A percentile compares a stretch with the other conserved stretches of the same genome.
These are phyloP conservation scores for Rugalucina vietnamica DNA, from an alignment of 2,888 invertebrate species.

Conservation along the genomic window DNA sequence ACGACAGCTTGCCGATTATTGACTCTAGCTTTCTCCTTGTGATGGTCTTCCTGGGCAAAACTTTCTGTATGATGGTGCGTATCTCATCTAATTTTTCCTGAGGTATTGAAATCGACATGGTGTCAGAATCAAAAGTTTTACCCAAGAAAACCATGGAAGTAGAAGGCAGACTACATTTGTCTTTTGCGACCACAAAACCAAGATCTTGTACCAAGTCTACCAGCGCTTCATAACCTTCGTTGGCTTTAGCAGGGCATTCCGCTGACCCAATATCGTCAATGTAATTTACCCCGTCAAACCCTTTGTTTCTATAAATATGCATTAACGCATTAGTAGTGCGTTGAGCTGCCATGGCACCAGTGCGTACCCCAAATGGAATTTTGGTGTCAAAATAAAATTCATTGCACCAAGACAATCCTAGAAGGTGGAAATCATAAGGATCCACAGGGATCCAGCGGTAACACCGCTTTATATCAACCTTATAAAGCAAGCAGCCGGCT, in stretches of 20 bases:
- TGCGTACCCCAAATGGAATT: slow-evolving; percentile 14
- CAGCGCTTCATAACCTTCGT: not conserved
- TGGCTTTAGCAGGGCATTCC: not conserved
- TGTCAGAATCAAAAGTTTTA: slow-evolving; percentile 4
- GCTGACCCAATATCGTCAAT: not conserved
- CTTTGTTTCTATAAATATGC: not conserved
- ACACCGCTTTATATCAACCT: not conserved
- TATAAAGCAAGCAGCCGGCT: not conserved
- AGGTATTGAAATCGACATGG: slow-evolving; percentile 15
- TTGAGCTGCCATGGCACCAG: slow-evolving; percentile 13
- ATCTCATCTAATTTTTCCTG: not conserved
- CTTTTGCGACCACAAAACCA: not conserved
- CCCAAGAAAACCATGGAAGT: slow-evolving; percentile 15
- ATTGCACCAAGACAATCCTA: not conserved
- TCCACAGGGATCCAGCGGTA: too few species aligned
- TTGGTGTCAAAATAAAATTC: not conserved
- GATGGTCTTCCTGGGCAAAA: slow-evolving; percentile 1
- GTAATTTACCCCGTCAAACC: too few species aligned
- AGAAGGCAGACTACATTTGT: not conserved
- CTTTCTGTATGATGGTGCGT: not conserved
- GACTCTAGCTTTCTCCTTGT: slow-evolving; percentile 18
- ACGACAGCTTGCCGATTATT: slow-evolving; percentile 14
- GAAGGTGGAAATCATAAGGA: slow-evolving; percentile 1
- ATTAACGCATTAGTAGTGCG: slow-evolving; percentile 9
- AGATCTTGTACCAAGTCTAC: not conserved